A percentile compares a stretch with the other conserved stretches of the same genome.
These are phyloP conservation scores for Cacatua alba DNA, from an alignment of 2,113 vertebrate species.

Conservation along the genomic window DNA sequence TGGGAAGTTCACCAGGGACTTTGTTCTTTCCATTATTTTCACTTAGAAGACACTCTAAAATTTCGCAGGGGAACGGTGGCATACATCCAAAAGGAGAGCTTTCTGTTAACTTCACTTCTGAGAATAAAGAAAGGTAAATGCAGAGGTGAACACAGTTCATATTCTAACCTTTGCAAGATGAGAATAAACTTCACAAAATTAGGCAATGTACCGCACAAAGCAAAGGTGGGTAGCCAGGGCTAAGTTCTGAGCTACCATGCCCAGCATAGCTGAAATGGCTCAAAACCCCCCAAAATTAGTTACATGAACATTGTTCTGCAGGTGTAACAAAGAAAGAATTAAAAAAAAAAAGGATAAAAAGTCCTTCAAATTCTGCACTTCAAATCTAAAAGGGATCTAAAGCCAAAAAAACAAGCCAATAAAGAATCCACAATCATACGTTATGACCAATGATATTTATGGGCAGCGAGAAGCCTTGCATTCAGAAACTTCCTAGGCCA, in stretches of 20 bases:
- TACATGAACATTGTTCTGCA: background rate
- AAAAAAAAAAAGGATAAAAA: background rate
- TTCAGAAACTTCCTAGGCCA: slow-evolving; percentile 73
- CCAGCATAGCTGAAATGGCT: background rate
- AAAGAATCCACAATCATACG: background rate
- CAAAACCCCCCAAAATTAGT: background rate
- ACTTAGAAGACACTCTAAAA: background rate
- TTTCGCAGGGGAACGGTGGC: background rate
- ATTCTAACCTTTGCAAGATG: background rate
- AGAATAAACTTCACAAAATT: background rate
- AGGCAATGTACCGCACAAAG: background rate
- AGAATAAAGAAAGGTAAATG: background rate
- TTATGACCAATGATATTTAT: slow-evolving; percentile 63
- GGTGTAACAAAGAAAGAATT: background rate
- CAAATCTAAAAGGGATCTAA: slow-evolving; percentile 24
- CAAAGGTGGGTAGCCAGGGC: background rate
- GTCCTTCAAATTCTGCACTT: slow-evolving; percentile 42
- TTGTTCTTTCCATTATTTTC: background rate
- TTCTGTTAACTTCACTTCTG: background rate
- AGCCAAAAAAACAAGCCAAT: slow-evolving; percentile 27
- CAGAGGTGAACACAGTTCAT: background rate
- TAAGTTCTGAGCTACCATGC: background rate
- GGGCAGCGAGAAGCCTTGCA: background rate
- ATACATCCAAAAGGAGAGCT: background rate
- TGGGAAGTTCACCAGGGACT: background rate